A percentile compares a stretch with the other conserved stretches of the same genome.
Conservation (phyloP, 2,888 invertebrate genomes). For the Boloria euphrosyne region DNA sequence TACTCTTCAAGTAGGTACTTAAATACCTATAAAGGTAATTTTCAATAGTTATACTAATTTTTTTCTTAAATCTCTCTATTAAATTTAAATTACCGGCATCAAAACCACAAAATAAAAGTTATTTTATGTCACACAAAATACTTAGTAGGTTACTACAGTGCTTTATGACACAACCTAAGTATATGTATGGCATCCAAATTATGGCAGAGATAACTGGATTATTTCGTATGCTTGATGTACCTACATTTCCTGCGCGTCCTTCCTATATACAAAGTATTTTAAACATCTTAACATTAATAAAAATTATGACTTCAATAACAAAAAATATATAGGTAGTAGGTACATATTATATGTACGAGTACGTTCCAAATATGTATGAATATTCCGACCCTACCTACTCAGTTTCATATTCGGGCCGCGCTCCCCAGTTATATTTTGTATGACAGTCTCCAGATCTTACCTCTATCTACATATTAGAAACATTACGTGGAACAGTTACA, state of each 20-base stretch:
- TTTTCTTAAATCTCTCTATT: too few relatives aligned
- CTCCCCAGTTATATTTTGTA: slow-evolving; percentile 67
- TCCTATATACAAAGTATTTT: too few relatives aligned
- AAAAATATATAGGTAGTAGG: neutral
- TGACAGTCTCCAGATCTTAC: slow-evolving; percentile 66
- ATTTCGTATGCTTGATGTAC: neutral
- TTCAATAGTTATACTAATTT: too few relatives aligned
- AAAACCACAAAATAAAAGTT: too few relatives aligned
- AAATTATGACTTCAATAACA: neutral
- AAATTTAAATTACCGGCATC: too few relatives aligned
- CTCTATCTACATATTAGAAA: slow-evolving; percentile 54
- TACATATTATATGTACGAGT: too few relatives aligned
- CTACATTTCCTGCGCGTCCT: neutral
- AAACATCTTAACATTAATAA: too few relatives aligned
- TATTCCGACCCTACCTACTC: slow-evolving; percentile 66
- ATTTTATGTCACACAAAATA: too few relatives aligned
- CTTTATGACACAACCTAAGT: too few relatives aligned
- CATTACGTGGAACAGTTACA: slow-evolving; percentile 51
- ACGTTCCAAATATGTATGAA: slow-evolving; percentile 35
- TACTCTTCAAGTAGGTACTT: neutral
- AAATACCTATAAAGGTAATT: neutral
- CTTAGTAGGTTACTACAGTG: too few relatives aligned
- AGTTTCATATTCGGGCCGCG: slow-evolving; percentile 68
- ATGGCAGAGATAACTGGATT: neutral
- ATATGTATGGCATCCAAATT: too few relatives aligned